Evolutionary conservation across 1,140 invertebrate genomes (phyloP).

Genomic region (Chymomyza costata): DNA sequence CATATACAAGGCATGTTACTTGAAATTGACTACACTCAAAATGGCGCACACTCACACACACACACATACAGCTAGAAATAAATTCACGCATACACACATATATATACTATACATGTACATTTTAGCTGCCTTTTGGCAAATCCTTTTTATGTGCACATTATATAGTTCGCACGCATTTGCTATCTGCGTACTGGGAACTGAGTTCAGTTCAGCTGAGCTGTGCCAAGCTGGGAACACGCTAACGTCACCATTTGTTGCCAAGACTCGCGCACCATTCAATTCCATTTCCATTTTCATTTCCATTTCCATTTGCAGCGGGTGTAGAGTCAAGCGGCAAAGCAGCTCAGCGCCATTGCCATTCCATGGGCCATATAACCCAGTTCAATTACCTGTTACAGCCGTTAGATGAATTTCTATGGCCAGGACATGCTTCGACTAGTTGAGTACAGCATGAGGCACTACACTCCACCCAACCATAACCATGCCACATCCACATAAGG

Average conservation of each 20-base stretch:
- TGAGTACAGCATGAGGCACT: slow-evolving; percentile 32
- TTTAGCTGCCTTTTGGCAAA: slow-evolving; percentile 46
- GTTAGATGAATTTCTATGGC: slow-evolving; percentile 75
- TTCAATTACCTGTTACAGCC: slow-evolving; percentile 75
- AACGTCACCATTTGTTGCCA: slow-evolving; percentile 46
- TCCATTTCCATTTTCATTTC: slow-evolving; percentile 53
- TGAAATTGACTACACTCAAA: slow-evolving; percentile 40
- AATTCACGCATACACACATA: background rate
- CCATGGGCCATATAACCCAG: slow-evolving; percentile 65
- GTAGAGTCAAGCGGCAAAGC: background rate
- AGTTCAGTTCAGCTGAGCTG: background rate
- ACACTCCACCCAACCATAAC: background rate
- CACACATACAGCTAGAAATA: slow-evolving; percentile 7
- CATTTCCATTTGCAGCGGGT: slow-evolving; percentile 34
- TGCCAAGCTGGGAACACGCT: background rate
- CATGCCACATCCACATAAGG: background rate
- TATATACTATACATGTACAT: no score
- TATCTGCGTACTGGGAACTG: slow-evolving; percentile 14
- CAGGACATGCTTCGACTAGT: slow-evolving; percentile 69
- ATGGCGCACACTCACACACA: slow-evolving; percentile 3
- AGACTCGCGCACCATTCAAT: slow-evolving; percentile 61
- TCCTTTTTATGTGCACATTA: slow-evolving; percentile 74
- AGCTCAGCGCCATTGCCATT: slow-evolving; percentile 45
- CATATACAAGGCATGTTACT: slow-evolving; percentile 33
- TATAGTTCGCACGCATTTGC: slow-evolving; percentile 65